Base-by-base conservation (phyloP, 2,113 vertebrate species). In the Trochalopteron elliotii region DNA sequence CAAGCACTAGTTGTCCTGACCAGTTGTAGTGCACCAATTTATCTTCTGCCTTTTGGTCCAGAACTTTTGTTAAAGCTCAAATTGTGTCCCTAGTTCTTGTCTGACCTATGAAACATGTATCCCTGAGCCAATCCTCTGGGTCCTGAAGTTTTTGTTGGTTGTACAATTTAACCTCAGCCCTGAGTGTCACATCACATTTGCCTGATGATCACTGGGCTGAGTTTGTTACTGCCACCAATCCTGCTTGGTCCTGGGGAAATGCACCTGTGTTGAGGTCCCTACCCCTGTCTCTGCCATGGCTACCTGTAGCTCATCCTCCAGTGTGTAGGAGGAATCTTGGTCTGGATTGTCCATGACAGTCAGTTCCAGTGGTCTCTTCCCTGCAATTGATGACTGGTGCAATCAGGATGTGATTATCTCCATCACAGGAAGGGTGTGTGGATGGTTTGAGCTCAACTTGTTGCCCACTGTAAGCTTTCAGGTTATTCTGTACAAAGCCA, bases 21-120 rank as follows among this genome's bases (percentile, higher is more conserved):
- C 9, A 55, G 10, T 3, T 0, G 2, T 47, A 50, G 39, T 13
- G 35, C 2, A 14, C 15, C 2, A 33, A 15, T 1, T 0, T 59
- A 42, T 49, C 19, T 10, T 86, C 5, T 33, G 6, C 10, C 24
- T 49, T 86, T 61, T 63, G 19, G 22, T 59, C 53, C 11, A 44
- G 30, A 30, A 78, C 12, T 3, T 86, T 79, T 61, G 15, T 69
- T 86, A 35, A 75, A 79, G 19, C 7, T 55, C 19, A 45, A 2
- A 0, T 39, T 5, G 0, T 44, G 8, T 44, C 22, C 11, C 15
- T 52, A 21, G 19, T 19, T 24, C 30, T 80, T 64, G 9, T 12
- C 42, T 52, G 55, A 65, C 33, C 21, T 24, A 18, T 19, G 22
- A 15, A 50, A 42, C 7, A 15, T 13, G 7, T 14, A 55, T 11